A percentile compares a stretch with the other conserved stretches of the same genome.
Evolutionary conservation across 2,113 vertebrate species (phyloP).

Genomic region (Brachyhypopomus occidentalis): DNA sequence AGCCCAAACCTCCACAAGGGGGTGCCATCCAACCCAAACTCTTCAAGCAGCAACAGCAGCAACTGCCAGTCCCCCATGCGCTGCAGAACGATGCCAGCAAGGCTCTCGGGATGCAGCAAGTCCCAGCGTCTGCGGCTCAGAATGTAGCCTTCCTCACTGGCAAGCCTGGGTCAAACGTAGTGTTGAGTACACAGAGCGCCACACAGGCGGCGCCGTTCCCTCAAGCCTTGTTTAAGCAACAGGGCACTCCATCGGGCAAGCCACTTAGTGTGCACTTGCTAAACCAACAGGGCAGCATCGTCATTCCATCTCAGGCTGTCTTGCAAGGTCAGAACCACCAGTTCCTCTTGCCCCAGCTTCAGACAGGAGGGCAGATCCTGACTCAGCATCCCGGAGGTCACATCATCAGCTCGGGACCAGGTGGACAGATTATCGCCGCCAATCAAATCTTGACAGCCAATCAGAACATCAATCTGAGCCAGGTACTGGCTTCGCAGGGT

Average conservation of each 20-base stretch:
- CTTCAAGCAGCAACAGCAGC: conserved; percentile 75
- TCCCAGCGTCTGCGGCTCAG: conserved; percentile 79
- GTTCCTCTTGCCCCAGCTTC: conserved; percentile 87
- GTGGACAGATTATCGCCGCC: conserved; percentile 84
- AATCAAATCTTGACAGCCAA: conserved; percentile 92
- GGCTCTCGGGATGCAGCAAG: conserved; percentile 79
- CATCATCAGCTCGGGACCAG: conserved; percentile 85
- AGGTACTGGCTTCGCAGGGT: conserved; percentile 84
- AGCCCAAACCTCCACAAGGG: conserved; percentile 86
- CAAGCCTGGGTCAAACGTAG: conserved; percentile 85
- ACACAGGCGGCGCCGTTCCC: conserved; percentile 78
- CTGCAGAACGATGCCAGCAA: conserved; percentile 83
- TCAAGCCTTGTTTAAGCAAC: conserved; percentile 81
- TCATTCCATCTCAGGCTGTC: conserved; percentile 90
- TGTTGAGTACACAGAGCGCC: conserved; percentile 81
- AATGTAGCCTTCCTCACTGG: conserved; percentile 90
- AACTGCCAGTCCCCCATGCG: conserved; percentile 72
- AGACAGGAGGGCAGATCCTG: conserved; percentile 85
- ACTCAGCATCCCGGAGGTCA: conserved; percentile 81
- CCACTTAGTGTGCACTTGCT: conserved; percentile 90
- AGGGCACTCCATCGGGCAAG: conserved; percentile 81
- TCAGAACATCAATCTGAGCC: conserved; percentile 90
- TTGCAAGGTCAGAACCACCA: conserved; percentile 89
- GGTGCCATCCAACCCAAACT: conserved; percentile 88
- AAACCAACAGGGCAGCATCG: conserved; percentile 91